Base-by-base conservation (phyloP, 2,888 invertebrate genomes). In the Seira ritae region DNA sequence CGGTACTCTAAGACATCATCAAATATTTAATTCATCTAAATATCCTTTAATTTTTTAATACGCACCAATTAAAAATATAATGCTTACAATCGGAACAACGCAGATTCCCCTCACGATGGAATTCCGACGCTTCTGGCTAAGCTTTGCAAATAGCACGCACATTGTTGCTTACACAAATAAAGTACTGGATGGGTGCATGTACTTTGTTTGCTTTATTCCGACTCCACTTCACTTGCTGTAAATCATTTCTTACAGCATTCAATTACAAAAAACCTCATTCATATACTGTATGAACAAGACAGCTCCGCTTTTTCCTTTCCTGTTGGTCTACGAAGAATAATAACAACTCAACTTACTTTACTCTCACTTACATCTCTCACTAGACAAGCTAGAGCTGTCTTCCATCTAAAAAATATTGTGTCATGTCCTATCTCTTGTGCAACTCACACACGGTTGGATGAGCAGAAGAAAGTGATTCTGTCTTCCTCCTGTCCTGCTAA, bases 71-170 rank as follows among this genome's bases (percentile, higher is more conserved):
- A 55, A 55, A 55, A 31, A 31, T 31, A 31, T 31, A 31, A 31
- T 31, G 31, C 73, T 69, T 74, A 80, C 80, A n/a, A 80, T 37
- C 4, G 80, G 80, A 23, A 80, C 23, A 37, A 37, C 60, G 20
- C 42, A 80, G 69, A 80, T 20, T 68, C 80, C 80, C 60, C 55
- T 60, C 12, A 80, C 46, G 24, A 80, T 46, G 60, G 67, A 72
- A 55, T 72, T 79, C 55, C 74, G 15, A 2, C 69, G 68, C 50
- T 37, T n/a, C 0, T 55, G 24, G 42, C 24, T 69, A n/a, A 80
- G n/a, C 65, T 60, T 60, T 20, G 71, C 22, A n/a, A 66, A 79
- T 42, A 42, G 42, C 6, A 42, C 42, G 42, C 42, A 42, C 42
- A 8, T 42, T 12, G 42, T 8, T 42, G 42, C 42, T 42, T 6